phyloP scores from a whole-genome alignment of 2,888 invertebrate genomes.

The Hyposoter didymator region DNA sequence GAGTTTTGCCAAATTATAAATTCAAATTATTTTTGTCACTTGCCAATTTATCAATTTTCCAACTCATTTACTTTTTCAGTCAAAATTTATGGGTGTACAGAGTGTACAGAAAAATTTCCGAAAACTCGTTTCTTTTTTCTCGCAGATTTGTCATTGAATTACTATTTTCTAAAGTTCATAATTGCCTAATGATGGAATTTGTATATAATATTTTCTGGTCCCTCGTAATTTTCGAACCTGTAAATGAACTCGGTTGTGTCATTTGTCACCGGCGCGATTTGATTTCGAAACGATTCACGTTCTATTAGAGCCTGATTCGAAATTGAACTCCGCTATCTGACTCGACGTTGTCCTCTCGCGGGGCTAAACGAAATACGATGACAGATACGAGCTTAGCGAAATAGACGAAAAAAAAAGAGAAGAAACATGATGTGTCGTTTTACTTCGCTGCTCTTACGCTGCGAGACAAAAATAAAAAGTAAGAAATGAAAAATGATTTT shows the following conservation, averaged over 20 bases:
- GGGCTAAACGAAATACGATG: constrained; percentile 36
- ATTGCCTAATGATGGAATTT: neutral
- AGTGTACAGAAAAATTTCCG: no score
- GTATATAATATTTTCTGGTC: neutral
- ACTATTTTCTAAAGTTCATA: neutral
- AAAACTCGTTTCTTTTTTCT: neutral
- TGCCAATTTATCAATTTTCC: neutral
- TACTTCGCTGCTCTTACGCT: constrained; percentile 50
- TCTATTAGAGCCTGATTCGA: constrained; percentile 31
- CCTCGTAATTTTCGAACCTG: neutral
- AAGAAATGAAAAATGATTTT: constrained; percentile 68
- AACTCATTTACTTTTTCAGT: no score
- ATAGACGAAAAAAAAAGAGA: constrained; percentile 28
- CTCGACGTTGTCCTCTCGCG: constrained; percentile 10
- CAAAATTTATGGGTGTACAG: no score
- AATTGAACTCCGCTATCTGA: constrained; percentile 29
- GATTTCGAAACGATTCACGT: constrained; percentile 31
- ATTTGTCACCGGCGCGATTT: constrained; percentile 6
- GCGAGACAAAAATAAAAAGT: constrained; percentile 53
- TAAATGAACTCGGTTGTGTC: neutral
- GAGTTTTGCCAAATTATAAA: neutral
- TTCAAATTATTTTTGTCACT: neutral
- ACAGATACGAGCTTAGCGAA: constrained; percentile 39
- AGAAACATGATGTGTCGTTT: constrained; percentile 21
- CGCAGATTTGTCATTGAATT: neutral